Base-by-base conservation (phyloP, 2,888 invertebrate species). In the Acrocera orbiculus region DNA sequence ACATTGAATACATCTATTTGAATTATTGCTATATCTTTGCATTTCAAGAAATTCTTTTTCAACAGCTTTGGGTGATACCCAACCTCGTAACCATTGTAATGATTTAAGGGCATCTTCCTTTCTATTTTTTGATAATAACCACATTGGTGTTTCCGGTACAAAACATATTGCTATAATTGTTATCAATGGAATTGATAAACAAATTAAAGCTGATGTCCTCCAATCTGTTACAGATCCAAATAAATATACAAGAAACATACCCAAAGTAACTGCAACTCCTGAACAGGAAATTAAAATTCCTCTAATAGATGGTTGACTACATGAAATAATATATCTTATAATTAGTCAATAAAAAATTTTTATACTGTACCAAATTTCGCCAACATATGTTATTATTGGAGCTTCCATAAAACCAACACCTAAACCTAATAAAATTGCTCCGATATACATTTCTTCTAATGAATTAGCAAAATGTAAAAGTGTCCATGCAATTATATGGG, bases 401-500 rank as follows among this genome's bases (percentile, higher is more conserved):
- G 67, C 69, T 45, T 70, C 69, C 69, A 70, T 68, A 11, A 70
- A 59, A 0, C 70, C 69, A 4, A 67, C 65, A 0, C 69, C 69
- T 4, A 70, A 56, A 1, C 70, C 70, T 35, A 69, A 52, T 14
- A 69, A 44, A 1, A 66, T 63, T 26, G 65, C 66, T 0, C 61
- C 67, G 1, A 64, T 49, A 49, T 65, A 69, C 34, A 70, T 46
- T 0, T 60, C 55, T 2, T 63, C 56, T 2, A 65, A 58, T 17
- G 66, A 50, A 55, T 59, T 61, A 0, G 67, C 64, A 31, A 58
- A 62, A 48, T 65, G 64, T 53, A 69, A 60, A 25, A 70, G 50
- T n/a, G 66, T 44, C 70, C 70, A 70, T 1, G 67, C 69, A 16
- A 65, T 45, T 10, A 70, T 48, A 37, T 68, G 67, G 4, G 70